Evolutionary conservation across 53 echinoderm and acorn worm genomes (phyloP), one percentile per base, ranked within the genome.

Genomic region (Arbacia lixula): DNA sequence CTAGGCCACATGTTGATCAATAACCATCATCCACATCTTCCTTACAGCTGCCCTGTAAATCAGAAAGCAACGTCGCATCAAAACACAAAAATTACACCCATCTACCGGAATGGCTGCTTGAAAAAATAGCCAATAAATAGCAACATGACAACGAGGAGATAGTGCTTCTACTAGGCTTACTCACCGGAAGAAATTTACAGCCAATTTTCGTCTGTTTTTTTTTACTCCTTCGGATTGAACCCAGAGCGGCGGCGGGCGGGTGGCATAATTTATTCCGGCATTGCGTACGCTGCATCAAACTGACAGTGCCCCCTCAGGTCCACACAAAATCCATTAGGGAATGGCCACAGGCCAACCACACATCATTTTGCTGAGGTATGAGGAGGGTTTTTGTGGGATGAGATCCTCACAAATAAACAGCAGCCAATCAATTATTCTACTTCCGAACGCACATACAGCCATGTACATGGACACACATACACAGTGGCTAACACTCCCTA

Each of bases 1-100:
- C 68, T 12, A 34, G 17, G 11, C 71, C 71, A 71, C 71, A 71
- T 71, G 71, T 71, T 71, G 71, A 71, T 71, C 71, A 71, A 71
- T 71, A 46, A 66, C 22, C 29, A 25, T 40, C 46, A 28, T 40
- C 8, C 25, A 68, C 68, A n/a, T n/a, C n/a, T n/a, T n/a, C n/a
- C n/a, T n/a, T n/a, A n/a, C n/a, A n/a, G n/a, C 68, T 43, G 43
- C 22, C 42, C 71, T 29, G 42, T 71, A 71, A 71, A 71, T 49
- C 46, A 71, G 49, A n/a, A n/a, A n/a, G n/a, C n/a, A n/a, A n/a
- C n/a, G n/a, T n/a, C n/a, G n/a, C n/a, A n/a, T n/a, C n/a, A n/a
- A n/a, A n/a, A n/a, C n/a, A n/a, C n/a, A n/a, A n/a, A n/a, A n/a
- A n/a, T n/a, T n/a, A n/a, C n/a, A n/a, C n/a, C n/a, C n/a, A n/a